Base-by-base conservation (phyloP, 2,113 vertebrate genomes). In the Varanus komodoensis region DNA sequence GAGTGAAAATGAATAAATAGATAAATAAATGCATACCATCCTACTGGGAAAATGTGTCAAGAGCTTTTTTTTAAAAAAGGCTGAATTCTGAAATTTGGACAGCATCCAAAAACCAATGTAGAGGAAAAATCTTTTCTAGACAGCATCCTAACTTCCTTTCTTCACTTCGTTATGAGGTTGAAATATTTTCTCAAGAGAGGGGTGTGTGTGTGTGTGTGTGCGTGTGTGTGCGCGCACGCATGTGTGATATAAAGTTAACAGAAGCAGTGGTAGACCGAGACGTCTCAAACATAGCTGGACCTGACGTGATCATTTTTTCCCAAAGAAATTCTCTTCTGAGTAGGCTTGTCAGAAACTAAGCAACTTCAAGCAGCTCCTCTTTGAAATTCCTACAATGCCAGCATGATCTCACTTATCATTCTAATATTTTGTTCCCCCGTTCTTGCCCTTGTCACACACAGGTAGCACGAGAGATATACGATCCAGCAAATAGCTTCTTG, bases 131-230 rank as follows among this genome's bases (percentile, higher is more conserved):
- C 0, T 94, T 88, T 92, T 78, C 50, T 84, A 86, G 73, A 90
- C 94, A 96, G 88, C 90, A 44, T 93, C 84, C 91, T 96, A 94
- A 95, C 92, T 95, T 3, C 29, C 89, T 97, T 96, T 97, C 94
- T 95, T 97, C 94, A 94, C 93, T 95, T 96, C 95, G 92, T 95
- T 94, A 92, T 48, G 86, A 95, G 94, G 90, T 77, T 97, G 95
- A 97, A 96, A 91, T 92, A 92, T 96, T 97, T 96, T 87, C 96
- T 97, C 96, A 27, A 84, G 97, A 96, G 97, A 96, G 93, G 93
- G 90, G 71, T 71, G 2, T 68, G 29, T 92, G 87, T 95, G 82
- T 94, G 93, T 61, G 79, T 87, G 3, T 90, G 74, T 93, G 90
- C 92, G 64, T 77, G 73, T 0, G 75, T 90, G 92, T 48, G 68